Percentiles rank a stretch among this genome's conserved stretches.
Conservation (phyloP, 2,113 vertebrate genomes). For the Dendrocopos noguchii region DNA sequence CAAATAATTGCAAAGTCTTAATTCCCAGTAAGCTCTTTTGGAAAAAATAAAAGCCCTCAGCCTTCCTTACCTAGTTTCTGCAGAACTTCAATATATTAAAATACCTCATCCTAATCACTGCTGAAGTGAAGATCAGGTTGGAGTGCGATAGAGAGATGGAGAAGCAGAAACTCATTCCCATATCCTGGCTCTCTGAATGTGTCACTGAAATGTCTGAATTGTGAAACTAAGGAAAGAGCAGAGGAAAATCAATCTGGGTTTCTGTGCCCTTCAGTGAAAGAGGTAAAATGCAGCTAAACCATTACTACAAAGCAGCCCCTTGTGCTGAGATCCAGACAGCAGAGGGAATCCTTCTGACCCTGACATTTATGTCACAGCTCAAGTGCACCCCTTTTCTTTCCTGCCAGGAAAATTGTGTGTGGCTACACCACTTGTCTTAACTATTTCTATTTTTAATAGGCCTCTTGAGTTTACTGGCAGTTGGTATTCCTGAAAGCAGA, state of each 20-base stretch:
- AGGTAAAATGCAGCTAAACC: not conserved
- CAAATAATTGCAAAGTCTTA: not conserved
- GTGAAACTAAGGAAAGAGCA: not conserved
- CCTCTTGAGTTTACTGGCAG: slow-evolving; percentile 25
- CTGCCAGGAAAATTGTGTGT: slow-evolving; percentile 6
- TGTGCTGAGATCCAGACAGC: not conserved
- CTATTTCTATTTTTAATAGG: slow-evolving; percentile 39
- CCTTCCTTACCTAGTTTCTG: not conserved
- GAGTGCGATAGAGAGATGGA: not conserved
- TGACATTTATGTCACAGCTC: not conserved
- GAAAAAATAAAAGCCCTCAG: not conserved
- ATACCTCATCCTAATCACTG: not conserved
- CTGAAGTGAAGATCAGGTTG: not conserved
- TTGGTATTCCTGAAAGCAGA: not conserved
- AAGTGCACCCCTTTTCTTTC: not conserved
- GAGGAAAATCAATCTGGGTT: not conserved
- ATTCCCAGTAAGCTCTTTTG: not conserved
- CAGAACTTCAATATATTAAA: not conserved
- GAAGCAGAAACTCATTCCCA: not conserved
- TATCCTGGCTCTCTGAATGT: not conserved
- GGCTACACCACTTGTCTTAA: not conserved
- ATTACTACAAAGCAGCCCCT: not conserved
- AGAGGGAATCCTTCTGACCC: not conserved
- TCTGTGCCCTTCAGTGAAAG: not conserved
- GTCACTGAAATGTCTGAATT: not conserved